A percentile compares a stretch with the other conserved stretches of the same genome.
These are phyloP conservation scores for Burhinus oedicnemus DNA, from an alignment of 2,113 vertebrate genomes.

Conservation along the genomic window DNA sequence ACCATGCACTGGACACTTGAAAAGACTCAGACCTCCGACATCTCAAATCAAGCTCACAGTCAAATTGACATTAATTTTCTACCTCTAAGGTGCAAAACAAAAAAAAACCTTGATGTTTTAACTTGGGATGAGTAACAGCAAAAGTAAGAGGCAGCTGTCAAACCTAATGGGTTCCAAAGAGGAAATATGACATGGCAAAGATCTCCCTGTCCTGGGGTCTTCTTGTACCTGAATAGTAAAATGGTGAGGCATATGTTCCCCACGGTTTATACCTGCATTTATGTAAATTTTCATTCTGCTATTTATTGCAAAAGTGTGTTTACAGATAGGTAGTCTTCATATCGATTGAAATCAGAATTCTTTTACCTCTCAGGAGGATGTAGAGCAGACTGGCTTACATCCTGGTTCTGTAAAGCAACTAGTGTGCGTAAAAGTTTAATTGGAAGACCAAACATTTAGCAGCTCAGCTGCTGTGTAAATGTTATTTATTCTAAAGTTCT, in stretches of 20 bases:
- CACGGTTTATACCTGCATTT: neutral
- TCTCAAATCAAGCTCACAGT: neutral
- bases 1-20: neutral
- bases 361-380: neutral
- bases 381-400: neutral
- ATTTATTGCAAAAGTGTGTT: neutral
- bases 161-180: neutral
- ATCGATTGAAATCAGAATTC: neutral
- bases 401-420: neutral
- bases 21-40: rapidly evolving
- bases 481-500: neutral
- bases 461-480: neutral
- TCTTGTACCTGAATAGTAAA: neutral
- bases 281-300: neutral
- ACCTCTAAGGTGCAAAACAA: neutral
- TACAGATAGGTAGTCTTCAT: neutral
- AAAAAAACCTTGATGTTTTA: neutral
- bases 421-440: neutral
- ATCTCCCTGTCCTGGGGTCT: neutral
- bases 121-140: rapidly evolving
- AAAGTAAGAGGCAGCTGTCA: neutral
- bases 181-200: neutral
- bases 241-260: neutral
- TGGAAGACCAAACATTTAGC: neutral
- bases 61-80: neutral